Base-by-base conservation (phyloP, 2,888 invertebrate species). In the Dastarcus helophoroides region DNA sequence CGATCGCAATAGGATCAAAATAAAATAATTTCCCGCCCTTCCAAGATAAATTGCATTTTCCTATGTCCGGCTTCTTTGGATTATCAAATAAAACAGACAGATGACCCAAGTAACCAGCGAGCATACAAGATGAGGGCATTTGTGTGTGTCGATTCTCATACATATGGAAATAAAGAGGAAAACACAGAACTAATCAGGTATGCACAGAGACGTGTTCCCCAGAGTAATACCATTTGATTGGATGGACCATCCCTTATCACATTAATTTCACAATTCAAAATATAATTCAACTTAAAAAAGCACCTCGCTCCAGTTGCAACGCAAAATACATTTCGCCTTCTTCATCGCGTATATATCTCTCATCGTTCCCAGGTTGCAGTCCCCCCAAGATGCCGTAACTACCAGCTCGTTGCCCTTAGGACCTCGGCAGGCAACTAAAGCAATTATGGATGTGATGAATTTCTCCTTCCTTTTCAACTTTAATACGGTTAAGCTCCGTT, bases 391-490 rank as follows among this genome's bases (percentile, higher is more conserved):
- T n/a, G n/a, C n/a, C n/a, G n/a, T n/a, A n/a, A 36, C 37, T 39
- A 38, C 41, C 37, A 37, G 35, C 35, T 36, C 31, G 35, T 36
- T 40, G 39, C 50, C 47, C 49, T 44, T 44, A 44, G 51, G 54
- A 51, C 47, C 42, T 43, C 46, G 43, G 48, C 40, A 47, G 39
- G 53, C 50, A 49, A 48, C 53, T 53, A 54, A 56, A 54, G 51
- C 55, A 54, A 54, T 56, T 56, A 56, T 47, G 49, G 48, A 53
- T 55, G 49, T 54, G 53, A 53, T 55, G 51, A 53, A 54, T 53
- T n/a, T 53, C 48, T 40, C 47, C 46, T 43, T 48, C 50, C 48
- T 50, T 54, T 53, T 51, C 46, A 46, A 50, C 47, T 46, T 50
- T 50, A 51, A 53, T 48, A 48, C 43, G 44, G 46, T 51, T 51